Conservation (phyloP, 2,888 invertebrate species). For the Taphrorychus bicolor region DNA sequence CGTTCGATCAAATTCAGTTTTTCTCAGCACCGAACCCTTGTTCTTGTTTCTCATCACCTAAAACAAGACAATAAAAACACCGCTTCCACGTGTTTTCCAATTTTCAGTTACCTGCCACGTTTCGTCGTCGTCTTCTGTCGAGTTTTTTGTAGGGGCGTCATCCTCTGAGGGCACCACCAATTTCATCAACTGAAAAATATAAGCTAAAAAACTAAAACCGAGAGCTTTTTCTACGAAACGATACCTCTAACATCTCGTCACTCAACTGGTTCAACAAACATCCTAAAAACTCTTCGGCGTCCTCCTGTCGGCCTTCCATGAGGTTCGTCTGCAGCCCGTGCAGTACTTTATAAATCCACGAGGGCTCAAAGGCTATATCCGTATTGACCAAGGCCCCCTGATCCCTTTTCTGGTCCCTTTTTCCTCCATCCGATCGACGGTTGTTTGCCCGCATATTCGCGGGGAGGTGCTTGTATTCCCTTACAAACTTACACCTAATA, state of each 20-base stretch:
- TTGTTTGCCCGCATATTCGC: slow-evolving; percentile 61
- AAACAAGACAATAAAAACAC: neutral
- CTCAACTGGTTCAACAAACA: slow-evolving; percentile 92
- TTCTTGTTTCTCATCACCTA: slow-evolving; percentile 86
- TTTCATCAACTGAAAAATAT: slow-evolving; percentile 62
- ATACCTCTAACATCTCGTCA: slow-evolving; percentile 94
- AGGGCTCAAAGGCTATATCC: slow-evolving; percentile 90
- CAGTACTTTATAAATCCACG: slow-evolving; percentile 83
- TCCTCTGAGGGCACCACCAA: slow-evolving; percentile 54
- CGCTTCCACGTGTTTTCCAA: neutral
- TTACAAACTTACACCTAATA: slow-evolving; percentile 76
- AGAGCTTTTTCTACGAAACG: too few relatives aligned
- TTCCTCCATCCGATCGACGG: slow-evolving; percentile 58
- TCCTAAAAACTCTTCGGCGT: slow-evolving; percentile 96
- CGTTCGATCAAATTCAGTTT: slow-evolving; percentile 81
- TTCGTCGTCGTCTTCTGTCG: slow-evolving; percentile 60
- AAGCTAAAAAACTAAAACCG: neutral
- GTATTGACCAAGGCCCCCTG: slow-evolving; percentile 61
- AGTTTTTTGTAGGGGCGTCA: slow-evolving; percentile 48
- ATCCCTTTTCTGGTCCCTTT: slow-evolving; percentile 63
- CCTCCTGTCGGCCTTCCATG: slow-evolving; percentile 92
- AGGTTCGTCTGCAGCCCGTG: slow-evolving; percentile 76
- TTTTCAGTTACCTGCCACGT: slow-evolving; percentile 70
- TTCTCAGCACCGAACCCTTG: slow-evolving; percentile 86
- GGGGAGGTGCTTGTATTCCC: slow-evolving; percentile 77